Evolutionary conservation across 2,797 vertebrate species (phyloP), one percentile per base, ranked within the genome.

Genomic region (Melanotaenia trifasciata): DNA sequence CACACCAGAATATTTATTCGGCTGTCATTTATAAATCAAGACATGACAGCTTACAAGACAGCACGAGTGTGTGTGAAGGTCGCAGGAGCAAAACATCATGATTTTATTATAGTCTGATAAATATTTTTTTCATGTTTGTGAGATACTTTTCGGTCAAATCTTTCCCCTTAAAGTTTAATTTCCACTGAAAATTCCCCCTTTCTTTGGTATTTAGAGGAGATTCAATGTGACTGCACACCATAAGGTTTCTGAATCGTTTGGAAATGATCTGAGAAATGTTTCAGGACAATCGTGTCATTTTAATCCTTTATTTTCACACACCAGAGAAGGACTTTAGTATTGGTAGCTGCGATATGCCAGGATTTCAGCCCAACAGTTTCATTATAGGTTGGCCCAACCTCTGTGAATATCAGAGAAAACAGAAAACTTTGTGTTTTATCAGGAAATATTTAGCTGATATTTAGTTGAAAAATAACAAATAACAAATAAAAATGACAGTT

Each of bases 11-110:
- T 63, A 72, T 77, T 70, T 43, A 64, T 74, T 26, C 57, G 56
- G 57, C 43, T 33, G n/a, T 22, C 47, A 0, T 64, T 7, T 26
- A 67, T 80, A 70, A 79, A 71, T 72, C 70, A 70, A 6, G 35
- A 63, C 7, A 8, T 56, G 20, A 53, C 68, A 35, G 54, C 63
- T 12, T 22, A 47, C 28, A 35, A 38, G 51, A 50, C 18, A 0
- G 18, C 63, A 26, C 13, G 53, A 63, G 58, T 30, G 18, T 32
- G 61, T 2, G 38, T 51, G 69, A 74, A 72, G 64, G 72, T 67
- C 74, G 70, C 33, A 1, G 7, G 14, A 65, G 24, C 58, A 38
- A 77, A 80, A 75, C 64, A 70, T 54, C 40, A 54, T 0, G 59
- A 35, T 61, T 76, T 71, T 59, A 73, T 68, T 26, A 63, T 30